Evolutionary conservation across 2,888 invertebrate species (phyloP).

Genomic region (Hoplodrina ambigua): DNA sequence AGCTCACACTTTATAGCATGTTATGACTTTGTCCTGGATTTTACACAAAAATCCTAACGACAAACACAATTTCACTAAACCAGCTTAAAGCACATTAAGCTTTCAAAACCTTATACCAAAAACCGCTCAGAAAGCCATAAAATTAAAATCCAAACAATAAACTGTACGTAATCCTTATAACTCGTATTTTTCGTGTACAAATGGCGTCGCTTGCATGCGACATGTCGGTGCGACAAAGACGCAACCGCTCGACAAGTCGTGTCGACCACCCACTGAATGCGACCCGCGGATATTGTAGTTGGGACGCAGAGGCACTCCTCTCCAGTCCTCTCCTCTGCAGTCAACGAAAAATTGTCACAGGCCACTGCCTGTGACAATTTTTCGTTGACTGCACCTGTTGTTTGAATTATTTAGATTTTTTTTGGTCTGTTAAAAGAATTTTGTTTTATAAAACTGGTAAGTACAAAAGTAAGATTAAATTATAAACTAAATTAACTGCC

Average conservation of each 20-base stretch:
- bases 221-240: conserved; percentile 63
- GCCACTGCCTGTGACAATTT: conserved; percentile 45
- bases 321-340: no score
- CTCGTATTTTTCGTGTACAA: conserved; percentile 50
- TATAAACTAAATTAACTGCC: no score
- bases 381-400: conserved; percentile 20
- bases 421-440: not conserved
- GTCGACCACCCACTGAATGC: conserved; percentile 72
- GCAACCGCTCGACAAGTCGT: conserved; percentile 63
- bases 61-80: conserved; percentile 6
- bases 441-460: no score
- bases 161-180: conserved; percentile 51
- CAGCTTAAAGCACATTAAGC: conserved; percentile 18
- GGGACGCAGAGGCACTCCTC: conserved; percentile 19
- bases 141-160: conserved; percentile 58
- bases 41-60: not conserved
- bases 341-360: no score
- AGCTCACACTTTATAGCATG: not conserved
- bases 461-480: no score
- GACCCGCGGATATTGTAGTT: conserved; percentile 60
- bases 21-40: not conserved
- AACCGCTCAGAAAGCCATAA: conserved; percentile 44
- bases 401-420: not conserved
- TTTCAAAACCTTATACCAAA: conserved; percentile 1
- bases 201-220: conserved; percentile 62